Evolutionary conservation across 2,797 vertebrate genomes (phyloP), one percentile per base, ranked within the genome.

Genomic region (Artibeus jamaicensis): DNA sequence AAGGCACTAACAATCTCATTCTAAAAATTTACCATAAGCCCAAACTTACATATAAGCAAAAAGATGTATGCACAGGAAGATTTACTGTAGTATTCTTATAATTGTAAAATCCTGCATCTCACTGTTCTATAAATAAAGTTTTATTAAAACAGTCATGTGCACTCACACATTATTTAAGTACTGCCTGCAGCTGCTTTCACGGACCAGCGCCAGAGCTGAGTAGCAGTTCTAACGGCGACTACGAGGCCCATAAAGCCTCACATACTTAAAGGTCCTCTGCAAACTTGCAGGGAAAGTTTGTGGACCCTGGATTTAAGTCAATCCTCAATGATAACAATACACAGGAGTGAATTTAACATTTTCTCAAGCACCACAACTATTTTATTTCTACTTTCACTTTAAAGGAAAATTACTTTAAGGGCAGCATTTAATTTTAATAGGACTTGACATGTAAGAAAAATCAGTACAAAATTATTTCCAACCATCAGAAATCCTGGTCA

Each of bases 321-420:
- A 76, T 2, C 9, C 4, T 11, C 34, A 95, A 34, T 37, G 39
- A 71, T 11, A 59, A 93, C 22, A 81, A 83, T 44, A 90, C 53
- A 74, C 4, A 91, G 21, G 53, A 73, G 9, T 79, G 78, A 81
- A 16, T 70, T 44, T 83, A 55, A 70, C 14, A 83, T 48, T 55
- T 94, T 94, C 32, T 94, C 68, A 94, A 95, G 89, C 78, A n/a
- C 76, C 22, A 93, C 15, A 46, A 94, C 84, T 78, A 92, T 15
- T 95, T 59, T n/a, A 73, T 77, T 87, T 93, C 46, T 81, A 67
- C 44, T 86, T 93, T 84, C 12, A 86, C 42, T 78, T 93, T 83
- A 84, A 86, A 57, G 10, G 67, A 42, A 94, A 90, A 48, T 9
- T 92, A 42, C 7, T 94, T 79, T 73, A 82, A 94, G 68, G 55